A percentile compares a stretch with the other conserved stretches of the same genome.
Evolutionary conservation across 2,888 invertebrate genomes (phyloP).

Genomic region (Calephelis perditalis): DNA sequence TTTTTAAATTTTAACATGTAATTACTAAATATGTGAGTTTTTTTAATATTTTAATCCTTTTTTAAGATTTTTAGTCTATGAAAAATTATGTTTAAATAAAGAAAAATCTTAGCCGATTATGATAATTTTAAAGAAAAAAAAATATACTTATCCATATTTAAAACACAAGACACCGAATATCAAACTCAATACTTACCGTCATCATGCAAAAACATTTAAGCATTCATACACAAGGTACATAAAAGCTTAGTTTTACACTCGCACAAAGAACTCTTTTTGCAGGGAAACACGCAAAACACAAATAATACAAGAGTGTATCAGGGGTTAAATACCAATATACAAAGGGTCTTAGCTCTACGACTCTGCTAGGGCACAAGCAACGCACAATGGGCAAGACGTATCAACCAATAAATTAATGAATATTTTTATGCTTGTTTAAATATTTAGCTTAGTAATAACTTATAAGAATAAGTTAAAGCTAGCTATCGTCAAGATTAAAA

Average conservation of each 20-base stretch:
- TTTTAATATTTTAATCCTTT: no score
- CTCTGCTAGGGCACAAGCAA: conserved; percentile 64
- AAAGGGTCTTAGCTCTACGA: conserved; percentile 60
- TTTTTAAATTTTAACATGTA: no score
- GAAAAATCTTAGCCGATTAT: no score
- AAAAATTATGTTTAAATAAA: no score
- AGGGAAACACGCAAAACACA: conserved; percentile 23
- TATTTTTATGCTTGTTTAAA: no score
- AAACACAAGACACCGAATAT: conserved; percentile 10
- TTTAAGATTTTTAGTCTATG: no score
- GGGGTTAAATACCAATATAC: conserved; percentile 35
- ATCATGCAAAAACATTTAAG: conserved; percentile 28
- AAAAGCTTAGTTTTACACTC: conserved; percentile 13
- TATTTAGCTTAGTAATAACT: no score
- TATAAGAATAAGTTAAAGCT: no score
- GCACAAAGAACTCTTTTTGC: conserved; percentile 16
- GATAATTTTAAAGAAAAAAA: conserved; percentile 14
- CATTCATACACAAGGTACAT: conserved; percentile 22
- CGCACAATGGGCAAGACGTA: conserved; percentile 53
- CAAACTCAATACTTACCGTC: conserved; percentile 13
- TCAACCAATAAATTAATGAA: background rate
- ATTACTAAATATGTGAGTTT: no score
- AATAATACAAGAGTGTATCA: conserved; percentile 27
- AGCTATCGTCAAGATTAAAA: no score
- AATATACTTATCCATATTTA: conserved; percentile 8